phyloP scores from a whole-genome alignment of 2,888 invertebrate genomes.

The Eremobia ochroleuca region DNA sequence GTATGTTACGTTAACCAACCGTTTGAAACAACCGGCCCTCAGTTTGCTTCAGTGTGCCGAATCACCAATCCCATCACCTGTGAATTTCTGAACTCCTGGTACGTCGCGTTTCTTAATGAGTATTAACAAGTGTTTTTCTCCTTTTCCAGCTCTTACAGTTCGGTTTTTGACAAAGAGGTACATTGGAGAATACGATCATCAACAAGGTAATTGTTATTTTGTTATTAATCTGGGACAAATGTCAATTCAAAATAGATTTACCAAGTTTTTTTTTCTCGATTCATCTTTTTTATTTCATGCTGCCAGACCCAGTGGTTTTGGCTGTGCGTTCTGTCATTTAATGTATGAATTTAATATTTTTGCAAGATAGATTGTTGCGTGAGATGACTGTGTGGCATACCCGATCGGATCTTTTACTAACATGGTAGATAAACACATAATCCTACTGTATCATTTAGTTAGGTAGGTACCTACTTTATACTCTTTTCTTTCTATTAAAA shows the following conservation, averaged over 20 bases:
- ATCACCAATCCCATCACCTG: not conserved
- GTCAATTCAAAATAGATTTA: not conserved
- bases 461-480: not conserved
- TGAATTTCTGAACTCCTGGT: not conserved
- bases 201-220: conserved; percentile 93
- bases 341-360: not conserved
- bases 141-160: conserved; percentile 94
- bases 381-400: not conserved
- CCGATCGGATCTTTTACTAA: not conserved
- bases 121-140: conserved; percentile 16
- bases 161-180: conserved; percentile 98
- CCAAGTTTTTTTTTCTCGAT: not conserved
- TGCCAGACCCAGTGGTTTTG: not conserved
- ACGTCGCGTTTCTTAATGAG: not conserved
- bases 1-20: too few species aligned
- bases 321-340: not conserved
- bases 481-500: not conserved
- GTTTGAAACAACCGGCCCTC: too few species aligned
- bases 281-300: not conserved
- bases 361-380: not conserved
- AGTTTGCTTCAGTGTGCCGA: not conserved
- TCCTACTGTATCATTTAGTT: not conserved
- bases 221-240: not conserved
- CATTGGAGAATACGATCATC: conserved; percentile 98
- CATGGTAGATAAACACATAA: not conserved